phyloP scores from a whole-genome alignment of 2,113 vertebrate species.

The Ciconia maguari region DNA sequence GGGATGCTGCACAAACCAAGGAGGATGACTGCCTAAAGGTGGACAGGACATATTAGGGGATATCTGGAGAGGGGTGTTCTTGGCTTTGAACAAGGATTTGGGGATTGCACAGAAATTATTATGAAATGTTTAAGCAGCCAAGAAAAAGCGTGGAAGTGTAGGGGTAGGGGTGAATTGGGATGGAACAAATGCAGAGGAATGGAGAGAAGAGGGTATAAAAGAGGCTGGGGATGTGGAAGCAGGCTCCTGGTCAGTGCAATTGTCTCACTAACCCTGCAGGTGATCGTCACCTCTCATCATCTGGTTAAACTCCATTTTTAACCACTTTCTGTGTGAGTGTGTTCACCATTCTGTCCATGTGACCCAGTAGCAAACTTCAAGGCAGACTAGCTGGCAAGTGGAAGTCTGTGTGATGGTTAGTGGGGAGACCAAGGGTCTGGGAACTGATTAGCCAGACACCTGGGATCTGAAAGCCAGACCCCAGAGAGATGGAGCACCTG shows the following conservation, averaged over 20 bases:
- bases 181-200: neutral
- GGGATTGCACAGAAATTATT: neutral
- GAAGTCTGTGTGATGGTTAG: neutral
- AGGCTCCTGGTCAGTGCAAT: neutral
- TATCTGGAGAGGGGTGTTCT: neutral
- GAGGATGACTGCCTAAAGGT: neutral
- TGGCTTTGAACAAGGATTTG: neutral
- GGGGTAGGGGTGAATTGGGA: neutral
- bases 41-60: neutral
- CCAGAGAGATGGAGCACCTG: neutral
- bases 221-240: neutral
- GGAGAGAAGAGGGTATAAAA: neutral
- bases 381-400: neutral
- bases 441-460: neutral
- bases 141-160: neutral
- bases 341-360: fast-evolving
- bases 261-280: neutral
- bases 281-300: neutral
- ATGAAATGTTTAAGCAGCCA: neutral
- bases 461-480: neutral
- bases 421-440: neutral
- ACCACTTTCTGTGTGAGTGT: neutral
- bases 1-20: neutral
- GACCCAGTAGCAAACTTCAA: neutral
- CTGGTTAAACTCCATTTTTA: neutral